These are phyloP conservation scores for Spodoptera exigua DNA, from an alignment of 2,888 invertebrate species.

Conservation along the genomic window DNA sequence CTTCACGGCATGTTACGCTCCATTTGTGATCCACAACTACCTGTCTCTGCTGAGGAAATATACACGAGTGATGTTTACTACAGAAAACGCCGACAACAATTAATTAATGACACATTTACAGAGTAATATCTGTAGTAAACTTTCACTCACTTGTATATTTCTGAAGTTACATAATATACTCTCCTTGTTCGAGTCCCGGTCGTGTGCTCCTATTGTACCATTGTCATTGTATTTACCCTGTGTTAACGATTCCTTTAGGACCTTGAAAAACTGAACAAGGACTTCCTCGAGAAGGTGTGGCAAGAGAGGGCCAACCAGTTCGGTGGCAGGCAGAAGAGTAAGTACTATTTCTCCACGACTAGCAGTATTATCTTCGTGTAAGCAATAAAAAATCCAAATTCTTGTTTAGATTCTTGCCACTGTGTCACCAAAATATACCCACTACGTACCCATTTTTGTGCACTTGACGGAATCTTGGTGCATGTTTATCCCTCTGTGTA, in stretches of 20 bases:
- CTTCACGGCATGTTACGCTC: constrained; percentile 73
- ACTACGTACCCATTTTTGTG: constrained; percentile 16
- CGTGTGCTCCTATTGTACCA: constrained; percentile 54
- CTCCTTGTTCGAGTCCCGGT: constrained; percentile 39
- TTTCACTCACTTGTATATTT: constrained; percentile 38
- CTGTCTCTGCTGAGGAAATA: constrained; percentile 36
- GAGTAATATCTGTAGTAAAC: constrained; percentile 14
- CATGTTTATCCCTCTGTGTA: constrained; percentile 40
- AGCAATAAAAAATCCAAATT: too few relatives aligned
- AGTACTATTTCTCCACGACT: constrained; percentile 74
- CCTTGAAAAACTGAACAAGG: constrained; percentile 95
- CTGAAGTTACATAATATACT: constrained; percentile 39
- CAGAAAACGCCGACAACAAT: neutral
- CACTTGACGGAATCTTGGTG: constrained; percentile 35
- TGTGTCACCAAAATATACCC: constrained; percentile 5
- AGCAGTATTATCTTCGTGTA: too few relatives aligned
- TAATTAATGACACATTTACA: neutral
- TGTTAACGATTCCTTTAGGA: constrained; percentile 91
- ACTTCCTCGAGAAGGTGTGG: constrained; percentile 96
- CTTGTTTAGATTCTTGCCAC: too few relatives aligned
- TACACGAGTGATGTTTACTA: constrained; percentile 29
- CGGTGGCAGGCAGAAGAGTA: constrained; percentile 96
- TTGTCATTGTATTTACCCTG: constrained; percentile 75
- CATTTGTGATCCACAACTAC: constrained; percentile 50
- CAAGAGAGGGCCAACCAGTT: constrained; percentile 96